Percentiles rank a stretch among this genome's conserved stretches.
Conservation (phyloP, 2,113 vertebrate genomes). For the Vombatus ursinus region DNA sequence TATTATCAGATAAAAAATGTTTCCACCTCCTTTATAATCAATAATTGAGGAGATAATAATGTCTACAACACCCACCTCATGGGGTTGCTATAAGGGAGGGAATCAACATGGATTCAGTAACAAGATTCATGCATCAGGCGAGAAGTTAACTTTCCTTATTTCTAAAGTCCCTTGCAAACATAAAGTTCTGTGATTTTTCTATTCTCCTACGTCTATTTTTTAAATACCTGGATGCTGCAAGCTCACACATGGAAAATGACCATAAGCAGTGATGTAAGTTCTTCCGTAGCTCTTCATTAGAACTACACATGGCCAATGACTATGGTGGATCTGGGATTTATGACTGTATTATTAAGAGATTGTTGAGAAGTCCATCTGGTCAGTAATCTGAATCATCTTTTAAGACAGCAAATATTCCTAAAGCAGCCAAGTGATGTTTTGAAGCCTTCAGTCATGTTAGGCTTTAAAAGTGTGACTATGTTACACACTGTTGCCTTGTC, state of each 20-base stretch:
- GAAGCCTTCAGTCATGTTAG: not conserved
- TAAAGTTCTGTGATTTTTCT: not conserved
- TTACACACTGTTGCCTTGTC: not conserved
- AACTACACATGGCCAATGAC: not conserved
- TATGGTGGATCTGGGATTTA: not conserved
- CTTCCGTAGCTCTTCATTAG: not conserved
- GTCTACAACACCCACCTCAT: not conserved
- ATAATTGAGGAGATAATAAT: not conserved
- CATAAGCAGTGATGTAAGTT: not conserved
- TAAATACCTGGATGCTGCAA: not conserved
- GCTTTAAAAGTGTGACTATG: not conserved
- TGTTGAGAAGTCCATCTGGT: not conserved
- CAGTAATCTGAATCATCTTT: not conserved
- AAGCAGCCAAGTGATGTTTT: not conserved
- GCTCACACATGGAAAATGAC: constrained; percentile 15
- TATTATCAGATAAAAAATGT: not conserved
- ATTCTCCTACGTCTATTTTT: not conserved
- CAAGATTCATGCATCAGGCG: not conserved
- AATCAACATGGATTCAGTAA: not conserved
- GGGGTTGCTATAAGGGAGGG: not conserved
- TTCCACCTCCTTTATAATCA: not conserved
- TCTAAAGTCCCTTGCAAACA: not conserved
- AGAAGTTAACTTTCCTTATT: not conserved
- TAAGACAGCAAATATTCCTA: not conserved
- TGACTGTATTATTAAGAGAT: not conserved